These are phyloP conservation scores for Chloroceryle aenea DNA, from an alignment of 2,113 vertebrate species.

Conservation along the genomic window DNA sequence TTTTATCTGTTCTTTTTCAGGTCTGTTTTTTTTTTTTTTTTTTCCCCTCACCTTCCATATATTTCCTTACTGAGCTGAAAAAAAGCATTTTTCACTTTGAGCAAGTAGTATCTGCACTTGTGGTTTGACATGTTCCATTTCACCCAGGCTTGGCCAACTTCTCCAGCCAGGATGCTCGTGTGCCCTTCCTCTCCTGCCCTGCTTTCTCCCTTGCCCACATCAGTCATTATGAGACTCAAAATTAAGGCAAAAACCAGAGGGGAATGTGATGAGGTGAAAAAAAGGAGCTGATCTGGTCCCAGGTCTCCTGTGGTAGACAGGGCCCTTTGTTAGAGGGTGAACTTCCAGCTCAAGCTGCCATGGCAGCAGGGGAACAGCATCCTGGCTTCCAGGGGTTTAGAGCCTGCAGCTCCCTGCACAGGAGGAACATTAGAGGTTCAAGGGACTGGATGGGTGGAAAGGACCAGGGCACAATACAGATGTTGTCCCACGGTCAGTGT, in stretches of 20 bases:
- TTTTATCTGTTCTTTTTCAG: too few relatives aligned
- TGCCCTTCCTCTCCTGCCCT: not conserved
- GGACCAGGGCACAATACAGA: not conserved
- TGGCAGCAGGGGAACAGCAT: not conserved
- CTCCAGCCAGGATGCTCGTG: not conserved
- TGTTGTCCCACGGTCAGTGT: not conserved
- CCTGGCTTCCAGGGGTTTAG: not conserved
- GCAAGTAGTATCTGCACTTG: not conserved
- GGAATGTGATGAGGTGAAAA: not conserved
- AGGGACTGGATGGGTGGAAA: not conserved
- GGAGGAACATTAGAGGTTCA: not conserved
- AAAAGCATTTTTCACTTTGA: not conserved
- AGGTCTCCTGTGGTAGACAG: rapidly evolving
- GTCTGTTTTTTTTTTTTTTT: too few relatives aligned
- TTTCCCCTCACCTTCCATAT: rapidly evolving
- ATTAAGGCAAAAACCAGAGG: not conserved
- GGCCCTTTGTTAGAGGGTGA: not conserved
- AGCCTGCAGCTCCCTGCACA: not conserved
- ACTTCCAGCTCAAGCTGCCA: not conserved
- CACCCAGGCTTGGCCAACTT: not conserved
- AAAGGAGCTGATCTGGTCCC: not conserved
- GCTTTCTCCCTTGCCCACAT: not conserved
- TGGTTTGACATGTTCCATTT: conserved; percentile 4
- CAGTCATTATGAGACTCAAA: not conserved
- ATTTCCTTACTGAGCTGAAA: not conserved